A percentile compares a stretch with the other conserved stretches of the same genome.
phyloP scores from a whole-genome alignment of 1,140 invertebrate genomes.

The Frieseomelitta varia region DNA sequence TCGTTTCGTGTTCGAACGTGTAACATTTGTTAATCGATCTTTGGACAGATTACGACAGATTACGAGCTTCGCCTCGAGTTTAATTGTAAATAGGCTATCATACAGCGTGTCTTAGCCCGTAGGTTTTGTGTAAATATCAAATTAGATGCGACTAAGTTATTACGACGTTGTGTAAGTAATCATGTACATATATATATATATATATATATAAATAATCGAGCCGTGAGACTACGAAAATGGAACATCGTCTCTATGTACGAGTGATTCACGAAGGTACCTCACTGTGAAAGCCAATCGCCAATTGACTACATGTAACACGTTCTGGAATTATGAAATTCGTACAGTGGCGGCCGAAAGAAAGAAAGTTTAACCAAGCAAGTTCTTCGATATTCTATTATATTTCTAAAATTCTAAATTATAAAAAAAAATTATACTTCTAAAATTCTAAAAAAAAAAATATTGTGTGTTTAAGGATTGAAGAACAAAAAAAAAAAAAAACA shows the following conservation, averaged over 20 bases:
- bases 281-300: not conserved
- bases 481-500: too few species aligned
- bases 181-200: slow-evolving; percentile 39
- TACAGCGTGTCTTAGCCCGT: slow-evolving; percentile 32
- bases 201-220: not conserved
- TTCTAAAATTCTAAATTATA: too few species aligned
- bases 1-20: not conserved
- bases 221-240: not conserved
- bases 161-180: slow-evolving; percentile 59
- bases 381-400: too few species aligned
- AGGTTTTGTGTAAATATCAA: slow-evolving; percentile 59
- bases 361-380: too few species aligned
- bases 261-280: not conserved
- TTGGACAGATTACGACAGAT: not conserved
- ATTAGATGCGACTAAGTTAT: slow-evolving; percentile 64
- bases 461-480: too few species aligned
- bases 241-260: not conserved
- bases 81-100: slow-evolving; percentile 55
- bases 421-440: too few species aligned
- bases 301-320: too few species aligned
- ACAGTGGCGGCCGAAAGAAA: too few species aligned
- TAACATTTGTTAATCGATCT: not conserved
- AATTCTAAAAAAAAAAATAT: too few species aligned
- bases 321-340: too few species aligned
- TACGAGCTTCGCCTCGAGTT: slow-evolving; percentile 32